Base-by-base conservation (phyloP, 1,140 invertebrate species). In the Archivesica marissinica region DNA sequence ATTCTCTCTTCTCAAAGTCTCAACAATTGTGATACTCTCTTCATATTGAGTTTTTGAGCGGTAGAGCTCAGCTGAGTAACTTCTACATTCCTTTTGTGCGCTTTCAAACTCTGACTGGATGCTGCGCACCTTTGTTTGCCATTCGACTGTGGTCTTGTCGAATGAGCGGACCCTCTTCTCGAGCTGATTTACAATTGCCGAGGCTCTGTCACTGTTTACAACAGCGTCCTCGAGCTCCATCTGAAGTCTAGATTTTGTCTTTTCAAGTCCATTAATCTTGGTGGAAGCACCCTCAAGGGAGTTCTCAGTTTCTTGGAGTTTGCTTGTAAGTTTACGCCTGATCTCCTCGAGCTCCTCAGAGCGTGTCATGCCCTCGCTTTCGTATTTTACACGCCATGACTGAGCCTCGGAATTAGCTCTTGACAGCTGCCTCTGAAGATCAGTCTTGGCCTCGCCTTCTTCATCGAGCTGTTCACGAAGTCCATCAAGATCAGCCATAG, bases 131-230 rank as follows among this genome's bases (percentile, higher is more conserved):
- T 99, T 99, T 94, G 98, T 96, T 95, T 99, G 99, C 99, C 99
- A 99, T 97, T 99, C 99, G 88, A 97, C 97, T 93, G 99, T 97
- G 94, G 99, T 98, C 95, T 99, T 99, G 96, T 99, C 99, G 95
- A 99, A 99, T 89, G 97, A 97, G 95, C 99, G 99, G 95, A 99
- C 98, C 95, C 99, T 99, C 97, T 99, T 99, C 95, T 99, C 99
- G 88, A 99, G 97, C 82, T 98, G 97, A 93, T 97, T 97, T 92
- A 98, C 98, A 92, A 99, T 97, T 59, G 98, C 96, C 77, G 97
- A 98, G 70, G 98, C 97, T 90, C 66, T 52, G 47, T 81, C 79
- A 81, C 41, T 66, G 23, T 68, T 59, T 11, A 81, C 64, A 38
- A 81, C 68, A n/a, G 68, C 64, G 30, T 81, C 79, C n/a, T 81